A percentile compares a stretch with the other conserved stretches of the same genome.
These are phyloP conservation scores for Nylanderia fulva DNA, from an alignment of 1,140 invertebrate species.

Conservation along the genomic window DNA sequence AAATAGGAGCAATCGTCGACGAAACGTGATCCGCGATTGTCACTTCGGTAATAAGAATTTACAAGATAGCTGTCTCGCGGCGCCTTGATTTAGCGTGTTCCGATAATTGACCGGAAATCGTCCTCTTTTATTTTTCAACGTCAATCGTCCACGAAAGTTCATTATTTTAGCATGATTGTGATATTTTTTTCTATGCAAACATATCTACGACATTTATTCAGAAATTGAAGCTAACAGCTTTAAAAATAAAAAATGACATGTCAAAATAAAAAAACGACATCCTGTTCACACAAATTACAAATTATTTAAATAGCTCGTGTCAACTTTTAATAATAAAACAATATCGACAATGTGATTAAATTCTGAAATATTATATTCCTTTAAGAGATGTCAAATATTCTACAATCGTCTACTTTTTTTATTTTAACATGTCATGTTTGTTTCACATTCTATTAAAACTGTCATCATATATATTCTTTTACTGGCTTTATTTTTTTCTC, in stretches of 20 bases:
- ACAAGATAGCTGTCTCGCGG: background rate
- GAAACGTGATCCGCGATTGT: slow-evolving; percentile 16
- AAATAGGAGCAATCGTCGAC: background rate
- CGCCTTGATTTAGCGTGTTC: background rate
- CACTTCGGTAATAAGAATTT: slow-evolving; percentile 14
- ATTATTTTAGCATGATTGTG: too few relatives aligned
- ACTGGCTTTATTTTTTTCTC: background rate
- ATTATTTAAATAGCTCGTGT: background rate
- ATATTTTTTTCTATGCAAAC: background rate
- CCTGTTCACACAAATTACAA: background rate
- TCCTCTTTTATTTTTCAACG: slow-evolving; percentile 23
- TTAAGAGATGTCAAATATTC: background rate
- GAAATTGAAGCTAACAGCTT: background rate
- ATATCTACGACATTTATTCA: background rate
- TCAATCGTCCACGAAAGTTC: background rate
- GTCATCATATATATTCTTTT: background rate
- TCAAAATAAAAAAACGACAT: background rate
- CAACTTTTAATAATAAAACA: background rate
- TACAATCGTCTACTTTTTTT: background rate
- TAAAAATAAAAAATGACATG: background rate
- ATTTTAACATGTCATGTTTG: background rate
- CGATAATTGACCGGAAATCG: slow-evolving; percentile 32
- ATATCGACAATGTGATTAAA: background rate
- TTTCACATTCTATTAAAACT: background rate
- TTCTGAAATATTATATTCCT: background rate